Conservation (phyloP, 2,888 invertebrate species). For the Onthophagus sagittarius region DNA sequence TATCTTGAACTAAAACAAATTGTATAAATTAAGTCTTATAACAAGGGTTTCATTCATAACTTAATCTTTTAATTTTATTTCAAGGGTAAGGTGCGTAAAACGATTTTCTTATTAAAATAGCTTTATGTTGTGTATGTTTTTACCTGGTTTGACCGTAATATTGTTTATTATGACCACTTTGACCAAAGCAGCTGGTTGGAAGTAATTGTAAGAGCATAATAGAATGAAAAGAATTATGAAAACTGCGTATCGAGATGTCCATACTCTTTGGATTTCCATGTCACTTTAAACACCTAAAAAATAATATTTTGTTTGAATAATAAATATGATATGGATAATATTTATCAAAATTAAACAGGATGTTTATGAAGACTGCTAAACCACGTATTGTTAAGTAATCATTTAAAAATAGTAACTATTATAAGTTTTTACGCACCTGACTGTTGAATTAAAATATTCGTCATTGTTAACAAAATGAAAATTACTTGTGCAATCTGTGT, state of each 20-base stretch:
- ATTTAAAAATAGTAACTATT: too few species aligned
- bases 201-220: constrained; percentile 13
- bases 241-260: constrained; percentile 9
- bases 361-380: too few species aligned
- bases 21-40: too few species aligned
- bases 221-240: constrained; percentile 13
- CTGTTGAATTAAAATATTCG: neutral
- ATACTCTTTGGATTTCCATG: constrained; percentile 19
- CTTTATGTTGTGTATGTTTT: too few species aligned
- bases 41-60: too few species aligned
- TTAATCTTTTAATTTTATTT: too few species aligned
- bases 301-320: neutral
- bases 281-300: constrained; percentile 20
- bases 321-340: too few species aligned
- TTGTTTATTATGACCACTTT: constrained; percentile 8
- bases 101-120: too few species aligned
- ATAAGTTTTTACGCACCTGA: neutral
- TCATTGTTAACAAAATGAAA: neutral
- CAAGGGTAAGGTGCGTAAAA: too few species aligned
- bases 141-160: neutral
- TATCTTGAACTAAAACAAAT: neutral
- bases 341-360: too few species aligned
- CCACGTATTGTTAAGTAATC: too few species aligned
- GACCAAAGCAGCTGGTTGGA: constrained; percentile 10
- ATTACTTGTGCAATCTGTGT: neutral